A percentile compares a stretch with the other conserved stretches of the same genome.
Evolutionary conservation across 2,797 vertebrate genomes (phyloP).

Genomic region (Sebastes miniatus): DNA sequence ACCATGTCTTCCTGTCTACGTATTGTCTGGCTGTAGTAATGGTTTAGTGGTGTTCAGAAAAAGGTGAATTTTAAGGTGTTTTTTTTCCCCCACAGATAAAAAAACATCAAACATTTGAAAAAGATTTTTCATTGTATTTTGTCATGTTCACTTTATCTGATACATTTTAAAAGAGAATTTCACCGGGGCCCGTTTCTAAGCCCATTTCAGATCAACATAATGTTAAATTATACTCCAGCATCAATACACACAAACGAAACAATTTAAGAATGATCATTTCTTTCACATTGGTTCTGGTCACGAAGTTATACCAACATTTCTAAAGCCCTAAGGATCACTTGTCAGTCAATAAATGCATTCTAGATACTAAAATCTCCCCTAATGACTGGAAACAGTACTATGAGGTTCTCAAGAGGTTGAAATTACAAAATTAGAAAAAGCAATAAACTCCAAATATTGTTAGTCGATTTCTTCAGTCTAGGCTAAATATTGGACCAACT

Average conservation of each 20-base stretch:
- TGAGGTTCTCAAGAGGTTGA: constrained; percentile 20
- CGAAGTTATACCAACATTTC: constrained; percentile 44
- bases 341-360: constrained; percentile 47
- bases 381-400: constrained; percentile 38
- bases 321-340: constrained; percentile 28
- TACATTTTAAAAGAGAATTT: constrained; percentile 35
- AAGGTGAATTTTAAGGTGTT: background rate
- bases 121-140: constrained; percentile 41
- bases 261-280: constrained; percentile 36
- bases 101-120: constrained; percentile 18
- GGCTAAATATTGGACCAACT: constrained; percentile 55
- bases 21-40: background rate
- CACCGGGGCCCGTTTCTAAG: background rate
- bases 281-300: constrained; percentile 56
- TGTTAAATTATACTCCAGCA: constrained; percentile 4
- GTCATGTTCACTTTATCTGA: constrained; percentile 10
- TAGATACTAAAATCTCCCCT: constrained; percentile 33
- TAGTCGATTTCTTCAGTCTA: constrained; percentile 29
- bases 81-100: background rate
- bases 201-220: constrained; percentile 23
- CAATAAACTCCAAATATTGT: constrained; percentile 31
- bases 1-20: background rate
- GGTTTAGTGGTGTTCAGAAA: background rate
- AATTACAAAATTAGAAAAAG: constrained; percentile 46
- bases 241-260: constrained; percentile 26